Evolutionary conservation across 1,140 invertebrate species (phyloP), one percentile per base, ranked within the genome.

Genomic region (Eumeta japonica): DNA sequence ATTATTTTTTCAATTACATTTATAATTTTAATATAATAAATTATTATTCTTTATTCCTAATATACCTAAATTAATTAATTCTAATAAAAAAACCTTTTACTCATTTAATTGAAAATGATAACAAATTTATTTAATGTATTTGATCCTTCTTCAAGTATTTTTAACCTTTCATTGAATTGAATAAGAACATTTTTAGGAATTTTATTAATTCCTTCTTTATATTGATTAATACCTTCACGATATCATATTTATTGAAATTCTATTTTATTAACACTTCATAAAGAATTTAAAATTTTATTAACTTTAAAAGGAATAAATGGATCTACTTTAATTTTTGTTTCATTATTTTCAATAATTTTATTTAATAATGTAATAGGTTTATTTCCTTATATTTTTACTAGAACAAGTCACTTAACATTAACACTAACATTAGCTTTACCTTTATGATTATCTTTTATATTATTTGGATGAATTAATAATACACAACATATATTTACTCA

Each of bases 361-460:
- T 70, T 79, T 66, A 82, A 79, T n/a, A n/a, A n/a, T n/a, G n/a
- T n/a, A n/a, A n/a, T n/a, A n/a, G n/a, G n/a, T n/a, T n/a, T n/a
- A n/a, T 75, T 84, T 29, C 77, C 82, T 2, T 85, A 83, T 75
- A 81, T 85, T 76, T 85, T 84, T 75, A 82, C 81, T 9, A 62
- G 58, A 45, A 75, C 81, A 43, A 82, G 78, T 13, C 82, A 85
- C 61, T 45, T 83, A 74, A 51, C 46, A 18, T 48, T 82, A 56
- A 79, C 76, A 16, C 45, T 84, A 60, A 45, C 62, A 2, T 44
- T 84, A 46, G 67, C 78, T 3, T 51, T 85, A 51, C 64, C 77
- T 2, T 44, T 85, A 54, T 85, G 82, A 82, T 37, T 83, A 53
- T 60, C 50, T 50, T 79, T 83, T 60, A 82, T 85, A 75, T 39